A percentile compares a stretch with the other conserved stretches of the same genome.
These are phyloP conservation scores for Lucilia sericata DNA, from an alignment of 1,140 invertebrate species.

Conservation along the genomic window DNA sequence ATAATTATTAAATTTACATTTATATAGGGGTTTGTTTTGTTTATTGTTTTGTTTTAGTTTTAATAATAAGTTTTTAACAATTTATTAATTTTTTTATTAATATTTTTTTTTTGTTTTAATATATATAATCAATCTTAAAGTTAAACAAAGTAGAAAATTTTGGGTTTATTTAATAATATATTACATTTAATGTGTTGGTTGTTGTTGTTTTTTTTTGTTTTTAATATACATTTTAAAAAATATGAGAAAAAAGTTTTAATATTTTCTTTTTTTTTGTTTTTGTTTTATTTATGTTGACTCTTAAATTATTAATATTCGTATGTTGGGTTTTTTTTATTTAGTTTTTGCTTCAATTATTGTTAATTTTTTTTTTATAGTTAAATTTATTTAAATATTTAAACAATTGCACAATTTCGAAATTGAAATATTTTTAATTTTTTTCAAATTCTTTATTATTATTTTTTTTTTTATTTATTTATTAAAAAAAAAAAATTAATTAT, in stretches of 20 bases:
- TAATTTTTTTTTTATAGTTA: conserved; percentile 18
- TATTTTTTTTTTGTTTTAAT: not conserved
- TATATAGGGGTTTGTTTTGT: not conserved
- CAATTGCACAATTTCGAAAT: conserved; percentile 41
- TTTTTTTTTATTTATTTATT: not conserved
- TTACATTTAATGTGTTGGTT: conserved; percentile 5
- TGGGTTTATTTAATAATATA: not conserved
- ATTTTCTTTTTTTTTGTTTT: not conserved
- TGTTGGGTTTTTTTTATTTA: conserved; percentile 1
- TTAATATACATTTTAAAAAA: conserved; percentile 36
- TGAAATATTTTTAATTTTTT: conserved; percentile 33
- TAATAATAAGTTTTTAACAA: not conserved
- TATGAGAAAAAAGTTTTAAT: not conserved
- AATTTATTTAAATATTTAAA: conserved; percentile 26
- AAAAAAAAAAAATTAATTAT: conserved; percentile 25
- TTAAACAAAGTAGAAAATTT: conserved; percentile 17
- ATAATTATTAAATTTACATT: conserved; percentile 2
- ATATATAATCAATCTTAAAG: not conserved
- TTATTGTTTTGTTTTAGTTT: no score
- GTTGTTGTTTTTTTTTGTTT: conserved; percentile 13
- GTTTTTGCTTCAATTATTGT: conserved; percentile 2
- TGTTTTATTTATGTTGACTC: not conserved
- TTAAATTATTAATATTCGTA: conserved; percentile 41
- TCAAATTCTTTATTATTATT: not conserved
- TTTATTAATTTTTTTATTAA: not conserved